Evolutionary conservation across 2,888 invertebrate genomes (phyloP).

Genomic region (Watsonalla binaria): DNA sequence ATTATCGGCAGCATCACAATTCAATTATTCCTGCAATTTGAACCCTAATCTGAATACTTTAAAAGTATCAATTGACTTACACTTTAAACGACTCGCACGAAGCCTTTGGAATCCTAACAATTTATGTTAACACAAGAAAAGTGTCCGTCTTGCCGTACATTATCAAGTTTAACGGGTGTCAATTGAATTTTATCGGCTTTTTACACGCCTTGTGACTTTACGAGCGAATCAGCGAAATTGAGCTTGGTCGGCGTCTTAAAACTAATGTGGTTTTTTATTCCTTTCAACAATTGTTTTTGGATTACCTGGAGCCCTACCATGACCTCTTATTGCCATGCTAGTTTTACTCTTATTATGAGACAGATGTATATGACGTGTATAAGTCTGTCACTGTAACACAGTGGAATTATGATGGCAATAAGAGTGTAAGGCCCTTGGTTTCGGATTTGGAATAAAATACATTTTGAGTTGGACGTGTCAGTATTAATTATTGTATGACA

Average conservation of each 20-base stretch:
- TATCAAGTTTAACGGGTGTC: slow-evolving; percentile 53
- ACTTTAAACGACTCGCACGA: background rate
- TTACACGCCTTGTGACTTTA: slow-evolving; percentile 60
- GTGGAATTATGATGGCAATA: too few species aligned
- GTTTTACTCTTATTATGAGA: too few species aligned
- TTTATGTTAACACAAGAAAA: slow-evolving; percentile 38
- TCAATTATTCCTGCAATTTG: background rate
- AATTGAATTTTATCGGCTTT: slow-evolving; percentile 69
- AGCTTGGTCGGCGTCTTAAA: slow-evolving; percentile 19
- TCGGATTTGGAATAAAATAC: too few species aligned
- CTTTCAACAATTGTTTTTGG: background rate
- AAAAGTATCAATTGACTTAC: background rate
- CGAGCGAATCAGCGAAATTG: slow-evolving; percentile 58
- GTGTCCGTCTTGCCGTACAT: slow-evolving; percentile 30
- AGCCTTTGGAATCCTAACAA: slow-evolving; percentile 28
- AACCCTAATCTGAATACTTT: background rate
- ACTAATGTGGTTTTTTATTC: slow-evolving; percentile 19
- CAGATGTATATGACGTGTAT: too few species aligned
- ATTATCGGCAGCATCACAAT: background rate
- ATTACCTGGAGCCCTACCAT: too few species aligned
- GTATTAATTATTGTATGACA: too few species aligned
- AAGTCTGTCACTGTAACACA: too few species aligned
- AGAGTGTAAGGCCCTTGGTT: too few species aligned
- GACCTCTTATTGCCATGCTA: too few species aligned
- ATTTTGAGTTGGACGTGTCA: too few species aligned